phyloP scores from a whole-genome alignment of 2,888 invertebrate genomes.

The Epinotia demarniana region DNA sequence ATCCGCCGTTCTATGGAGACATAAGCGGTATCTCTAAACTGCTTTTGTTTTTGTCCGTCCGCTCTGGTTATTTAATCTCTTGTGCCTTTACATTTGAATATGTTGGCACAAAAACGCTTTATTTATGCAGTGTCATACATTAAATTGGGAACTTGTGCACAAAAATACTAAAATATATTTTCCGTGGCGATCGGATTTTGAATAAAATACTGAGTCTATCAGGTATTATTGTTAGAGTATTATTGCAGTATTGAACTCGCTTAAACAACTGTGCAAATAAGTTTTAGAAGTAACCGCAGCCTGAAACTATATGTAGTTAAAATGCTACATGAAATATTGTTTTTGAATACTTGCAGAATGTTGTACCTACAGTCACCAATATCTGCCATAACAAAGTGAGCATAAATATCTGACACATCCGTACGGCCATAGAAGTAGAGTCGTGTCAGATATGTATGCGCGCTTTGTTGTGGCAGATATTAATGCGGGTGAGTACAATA shows the following conservation, averaged over 20 bases:
- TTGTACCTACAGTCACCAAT: too few relatives aligned
- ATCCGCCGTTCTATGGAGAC: constrained; percentile 3
- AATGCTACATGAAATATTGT: not conserved
- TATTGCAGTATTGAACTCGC: constrained; percentile 7
- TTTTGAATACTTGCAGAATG: too few relatives aligned
- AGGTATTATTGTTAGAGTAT: constrained; percentile 5
- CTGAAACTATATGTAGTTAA: not conserved
- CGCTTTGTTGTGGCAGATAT: too few relatives aligned
- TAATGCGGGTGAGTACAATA: too few relatives aligned
- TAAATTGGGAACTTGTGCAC: constrained; percentile 25
- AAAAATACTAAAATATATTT: not conserved
- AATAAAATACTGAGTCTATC: constrained; percentile 2
- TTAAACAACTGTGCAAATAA: constrained; percentile 36
- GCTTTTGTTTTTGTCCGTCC: constrained; percentile 31
- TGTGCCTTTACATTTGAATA: constrained; percentile 33
- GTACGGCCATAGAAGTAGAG: too few relatives aligned
- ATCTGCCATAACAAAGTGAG: too few relatives aligned
- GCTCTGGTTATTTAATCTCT: constrained; percentile 32
- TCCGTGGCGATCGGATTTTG: not conserved
- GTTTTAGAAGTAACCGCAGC: constrained; percentile 16
- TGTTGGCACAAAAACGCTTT: constrained; percentile 29
- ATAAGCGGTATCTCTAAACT: constrained; percentile 29
- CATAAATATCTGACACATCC: too few relatives aligned
- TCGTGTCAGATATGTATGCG: too few relatives aligned
- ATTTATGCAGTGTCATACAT: constrained; percentile 24